Evolutionary conservation across 2,797 vertebrate genomes (phyloP), one percentile per base, ranked within the genome.

Genomic region (Pagetopsis macropterus): DNA sequence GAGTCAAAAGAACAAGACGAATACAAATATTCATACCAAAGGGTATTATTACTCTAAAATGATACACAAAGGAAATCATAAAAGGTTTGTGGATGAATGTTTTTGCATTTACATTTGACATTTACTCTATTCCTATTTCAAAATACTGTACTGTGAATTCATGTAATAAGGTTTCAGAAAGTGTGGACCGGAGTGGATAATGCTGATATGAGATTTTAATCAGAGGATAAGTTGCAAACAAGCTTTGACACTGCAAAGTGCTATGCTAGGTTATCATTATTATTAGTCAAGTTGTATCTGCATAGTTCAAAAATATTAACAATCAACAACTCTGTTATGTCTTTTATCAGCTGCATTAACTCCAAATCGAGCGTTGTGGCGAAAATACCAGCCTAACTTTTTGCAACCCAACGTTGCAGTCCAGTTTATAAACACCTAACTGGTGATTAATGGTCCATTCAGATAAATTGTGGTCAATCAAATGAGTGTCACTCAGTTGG

Each of bases 41-140:
- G 13, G 54, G 8, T 27, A 27, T 27, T 27, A 27, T 27, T 4
- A 27, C 27, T 27, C 27, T 27, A 40, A 59, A 19, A n/a, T 7
- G 33, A 23, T 23, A 15, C 3, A 2, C 43, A 46, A n/a, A 65
- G 3, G 10, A 52, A 43, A 52, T 46, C 27, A 31, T 2, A 43
- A 13, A 64, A 50, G 1, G 15, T 57, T 21, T 40, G 44, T 23
- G n/a, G 54, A 5, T 15, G 15, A 43, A 19, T 51, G 3, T 49
- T 21, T 70, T 31, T 65, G 15, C 40, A n/a, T 65, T 55, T 46
- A 67, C n/a, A 52, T 65, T 14, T 15, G 13, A 27, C 27, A 27
- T 27, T 27, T 27, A 27, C 21, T 49, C 9, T 1, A 14, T 41
- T 21, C 31, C 37, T 52, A 9, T 15, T n/a, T 65, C 27, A 44